A percentile compares a stretch with the other conserved stretches of the same genome.
These are phyloP conservation scores for Odontocolon sp. DNA, from an alignment of 2,888 invertebrate genomes.

Conservation along the genomic window DNA sequence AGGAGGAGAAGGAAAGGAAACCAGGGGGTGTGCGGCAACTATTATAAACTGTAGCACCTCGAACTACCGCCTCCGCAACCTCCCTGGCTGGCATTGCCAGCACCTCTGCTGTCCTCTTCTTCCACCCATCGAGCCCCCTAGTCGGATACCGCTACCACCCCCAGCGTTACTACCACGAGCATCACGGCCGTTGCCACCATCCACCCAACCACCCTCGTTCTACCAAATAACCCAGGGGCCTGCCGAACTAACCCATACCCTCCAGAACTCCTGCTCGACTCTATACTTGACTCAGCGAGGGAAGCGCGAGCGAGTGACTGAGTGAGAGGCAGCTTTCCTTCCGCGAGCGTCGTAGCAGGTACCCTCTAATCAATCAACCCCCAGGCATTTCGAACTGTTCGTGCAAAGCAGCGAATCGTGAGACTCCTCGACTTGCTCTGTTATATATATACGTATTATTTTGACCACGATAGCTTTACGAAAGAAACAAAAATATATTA, in stretches of 20 bases:
- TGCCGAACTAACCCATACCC: conserved; percentile 77
- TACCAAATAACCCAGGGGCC: conserved; percentile 77
- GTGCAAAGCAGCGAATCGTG: conserved; percentile 28
- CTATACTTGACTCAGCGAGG: conserved; percentile 38
- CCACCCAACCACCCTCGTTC: conserved; percentile 58
- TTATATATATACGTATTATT: background rate
- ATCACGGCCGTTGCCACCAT: conserved; percentile 34
- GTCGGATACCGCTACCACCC: background rate
- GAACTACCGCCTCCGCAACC: conserved; percentile 77
- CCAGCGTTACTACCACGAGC: conserved; percentile 25
- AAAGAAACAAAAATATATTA: no score
- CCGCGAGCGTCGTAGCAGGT: conserved; percentile 65
- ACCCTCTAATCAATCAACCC: conserved; percentile 81
- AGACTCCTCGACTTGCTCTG: background rate
- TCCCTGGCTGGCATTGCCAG: conserved; percentile 32
- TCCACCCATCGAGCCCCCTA: conserved; percentile 40
- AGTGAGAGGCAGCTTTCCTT: conserved; percentile 66
- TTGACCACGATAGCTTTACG: background rate
- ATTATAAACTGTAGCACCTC: conserved; percentile 81
- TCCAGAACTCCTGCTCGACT: conserved; percentile 66
- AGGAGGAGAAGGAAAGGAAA: no score
- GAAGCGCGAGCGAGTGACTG: conserved; percentile 32
- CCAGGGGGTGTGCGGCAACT: conserved; percentile 78
- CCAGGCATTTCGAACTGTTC: conserved; percentile 75
- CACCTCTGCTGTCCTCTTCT: conserved; percentile 50